Percentiles rank a stretch among this genome's conserved stretches.
Evolutionary conservation across 2,888 invertebrate species (phyloP).

Genomic region (Vandiemenella viatica): DNA sequence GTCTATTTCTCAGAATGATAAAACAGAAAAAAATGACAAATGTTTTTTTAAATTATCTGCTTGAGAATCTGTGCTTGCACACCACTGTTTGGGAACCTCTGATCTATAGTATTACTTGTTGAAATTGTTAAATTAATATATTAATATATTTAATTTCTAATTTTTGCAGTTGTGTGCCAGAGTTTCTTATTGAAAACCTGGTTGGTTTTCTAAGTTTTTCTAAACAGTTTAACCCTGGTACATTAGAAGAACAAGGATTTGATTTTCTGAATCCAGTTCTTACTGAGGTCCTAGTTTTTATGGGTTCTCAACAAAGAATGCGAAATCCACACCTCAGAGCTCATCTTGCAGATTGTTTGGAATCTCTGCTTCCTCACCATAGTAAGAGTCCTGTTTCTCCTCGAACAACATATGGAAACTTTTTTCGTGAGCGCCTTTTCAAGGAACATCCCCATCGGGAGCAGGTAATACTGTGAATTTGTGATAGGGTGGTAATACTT

Average conservation of each 20-base stretch:
- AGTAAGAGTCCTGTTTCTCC: slow-evolving; percentile 36
- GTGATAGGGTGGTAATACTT: background rate
- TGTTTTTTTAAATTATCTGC: too few relatives aligned
- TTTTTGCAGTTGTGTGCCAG: slow-evolving; percentile 64
- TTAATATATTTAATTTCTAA: too few relatives aligned
- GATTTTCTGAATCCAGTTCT: slow-evolving; percentile 51
- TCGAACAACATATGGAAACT: slow-evolving; percentile 29
- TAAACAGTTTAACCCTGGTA: slow-evolving; percentile 43
- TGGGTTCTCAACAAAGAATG: slow-evolving; percentile 69
- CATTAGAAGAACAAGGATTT: slow-evolving; percentile 49
- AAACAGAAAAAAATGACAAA: too few relatives aligned
- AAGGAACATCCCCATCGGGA: slow-evolving; percentile 56
- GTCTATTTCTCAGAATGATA: too few relatives aligned
- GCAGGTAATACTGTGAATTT: slow-evolving; percentile 33
- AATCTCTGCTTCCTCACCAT: slow-evolving; percentile 64
- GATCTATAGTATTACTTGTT: too few relatives aligned
- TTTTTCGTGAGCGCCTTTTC: slow-evolving; percentile 56
- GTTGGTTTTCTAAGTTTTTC: slow-evolving; percentile 65
- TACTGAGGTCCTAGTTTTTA: slow-evolving; percentile 67
- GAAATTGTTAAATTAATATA: too few relatives aligned
- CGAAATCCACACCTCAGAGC: slow-evolving; percentile 89
- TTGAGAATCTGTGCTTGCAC: too few relatives aligned
- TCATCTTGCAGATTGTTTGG: slow-evolving; percentile 74
- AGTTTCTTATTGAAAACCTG: slow-evolving; percentile 78
- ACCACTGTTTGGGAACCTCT: too few relatives aligned